These are phyloP conservation scores for Mus musculus DNA, from an alignment of 2,113 vertebrate species.

Conservation along the genomic window GRCm39 chr1:155080501-155081000, in stretches of 20 bases:
- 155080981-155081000: not conserved
- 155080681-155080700: conserved; percentile 53
- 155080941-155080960: not conserved
- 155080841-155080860: not conserved
- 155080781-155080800: not conserved
- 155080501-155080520: conserved; percentile 80
- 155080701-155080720: conserved; percentile 37
- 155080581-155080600: conserved; percentile 75
- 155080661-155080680: conserved; percentile 66
- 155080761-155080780: not conserved
- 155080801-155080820: not conserved
- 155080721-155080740: not conserved
- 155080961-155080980: conserved; percentile 22
- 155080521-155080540: conserved; percentile 78
- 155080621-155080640: conserved; percentile 74
- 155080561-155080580: conserved; percentile 72
- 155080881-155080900: not conserved
- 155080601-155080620: conserved; percentile 76
- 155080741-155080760: not conserved
- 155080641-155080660: conserved; percentile 58
- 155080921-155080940: not conserved
- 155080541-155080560: conserved; percentile 57
- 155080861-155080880: not conserved
- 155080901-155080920: not conserved
- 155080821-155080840: not conserved